Evolutionary conservation across 2,113 vertebrate species (phyloP).

Genomic region (Uria aalge): DNA sequence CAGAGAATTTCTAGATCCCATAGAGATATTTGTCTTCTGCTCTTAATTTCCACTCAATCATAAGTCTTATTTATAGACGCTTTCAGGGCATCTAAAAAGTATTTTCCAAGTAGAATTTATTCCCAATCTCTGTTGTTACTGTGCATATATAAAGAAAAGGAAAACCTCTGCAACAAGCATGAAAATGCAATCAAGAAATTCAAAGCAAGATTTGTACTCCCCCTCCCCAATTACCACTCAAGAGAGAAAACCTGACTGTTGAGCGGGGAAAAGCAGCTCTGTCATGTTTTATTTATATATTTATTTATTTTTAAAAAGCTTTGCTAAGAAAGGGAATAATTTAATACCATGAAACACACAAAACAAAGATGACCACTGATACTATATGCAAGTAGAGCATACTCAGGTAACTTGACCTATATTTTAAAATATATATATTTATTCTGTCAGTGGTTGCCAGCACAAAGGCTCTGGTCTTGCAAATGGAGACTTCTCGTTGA

Average conservation of each 20-base stretch:
- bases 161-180: neutral
- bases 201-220: conserved; percentile 34
- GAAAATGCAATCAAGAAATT: conserved; percentile 42
- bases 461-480: conserved; percentile 8
- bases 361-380: conserved; percentile 58
- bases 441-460: neutral
- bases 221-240: conserved; percentile 23
- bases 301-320: conserved; percentile 68
- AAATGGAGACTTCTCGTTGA: neutral
- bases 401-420: conserved; percentile 41
- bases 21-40: neutral
- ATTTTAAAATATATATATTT: conserved; percentile 17
- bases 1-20: neutral
- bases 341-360: conserved; percentile 38
- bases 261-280: conserved; percentile 54
- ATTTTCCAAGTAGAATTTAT: conserved; percentile 14
- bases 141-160: neutral
- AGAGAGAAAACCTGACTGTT: conserved; percentile 57
- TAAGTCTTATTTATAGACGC: neutral
- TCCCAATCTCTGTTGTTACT: neutral
- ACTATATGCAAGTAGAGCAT: conserved; percentile 32
- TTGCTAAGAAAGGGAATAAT: conserved; percentile 67
- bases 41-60: neutral
- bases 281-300: conserved; percentile 67
- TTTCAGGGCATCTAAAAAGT: neutral